Evolutionary conservation across 2,797 vertebrate genomes (phyloP).

Genomic region (Staurois parvus): DNA sequence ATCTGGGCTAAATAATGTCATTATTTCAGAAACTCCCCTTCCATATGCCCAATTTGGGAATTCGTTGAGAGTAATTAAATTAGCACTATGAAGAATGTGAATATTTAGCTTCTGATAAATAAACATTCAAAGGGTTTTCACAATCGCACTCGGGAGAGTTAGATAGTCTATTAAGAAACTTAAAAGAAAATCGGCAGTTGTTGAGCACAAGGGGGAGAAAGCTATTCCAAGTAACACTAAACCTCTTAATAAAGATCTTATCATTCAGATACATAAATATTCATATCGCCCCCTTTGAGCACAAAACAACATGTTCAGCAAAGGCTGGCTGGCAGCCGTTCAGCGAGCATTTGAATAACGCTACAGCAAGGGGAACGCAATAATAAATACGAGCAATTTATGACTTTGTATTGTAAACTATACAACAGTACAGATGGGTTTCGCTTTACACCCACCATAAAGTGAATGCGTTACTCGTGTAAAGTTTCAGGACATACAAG

Average conservation of each 20-base stretch:
- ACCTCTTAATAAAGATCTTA: slow-evolving; percentile 54
- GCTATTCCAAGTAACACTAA: slow-evolving; percentile 54
- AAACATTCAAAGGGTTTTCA: slow-evolving; percentile 48
- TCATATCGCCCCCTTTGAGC: slow-evolving; percentile 51
- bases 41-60: slow-evolving; percentile 36
- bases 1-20: slow-evolving; percentile 39
- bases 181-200: slow-evolving; percentile 56
- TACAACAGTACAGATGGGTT: slow-evolving; percentile 11
- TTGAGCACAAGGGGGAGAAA: slow-evolving; percentile 17
- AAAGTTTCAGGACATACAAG: neutral
- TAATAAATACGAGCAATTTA: slow-evolving; percentile 59
- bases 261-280: slow-evolving; percentile 60
- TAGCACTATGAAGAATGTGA: slow-evolving; percentile 33
- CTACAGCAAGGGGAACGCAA: slow-evolving; percentile 60
- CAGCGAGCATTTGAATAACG: slow-evolving; percentile 63
- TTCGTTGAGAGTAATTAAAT: slow-evolving; percentile 56
- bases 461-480: neutral
- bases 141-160: slow-evolving; percentile 43
- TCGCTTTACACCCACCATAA: neutral
- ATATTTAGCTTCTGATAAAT: slow-evolving; percentile 57
- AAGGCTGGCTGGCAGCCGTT: slow-evolving; percentile 56
- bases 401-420: slow-evolving; percentile 38
- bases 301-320: slow-evolving; percentile 62
- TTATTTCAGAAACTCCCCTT: neutral
- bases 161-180: slow-evolving; percentile 52